Evolutionary conservation across 2,113 vertebrate genomes (phyloP).

Genomic region (Rhinoptilus africanus): DNA sequence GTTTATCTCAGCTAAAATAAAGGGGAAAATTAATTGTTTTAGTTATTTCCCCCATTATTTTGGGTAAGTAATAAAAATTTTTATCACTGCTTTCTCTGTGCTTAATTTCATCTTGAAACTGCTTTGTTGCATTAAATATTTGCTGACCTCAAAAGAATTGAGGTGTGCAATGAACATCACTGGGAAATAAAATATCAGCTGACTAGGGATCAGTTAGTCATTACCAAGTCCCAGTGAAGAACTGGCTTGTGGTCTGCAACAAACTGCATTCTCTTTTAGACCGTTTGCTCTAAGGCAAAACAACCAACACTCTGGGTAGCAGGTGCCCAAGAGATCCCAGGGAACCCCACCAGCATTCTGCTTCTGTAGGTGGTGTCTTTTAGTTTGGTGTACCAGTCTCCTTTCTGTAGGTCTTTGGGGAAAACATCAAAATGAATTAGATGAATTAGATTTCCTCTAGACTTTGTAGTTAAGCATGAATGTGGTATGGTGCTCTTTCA

Average conservation of each 20-base stretch:
- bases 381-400: not conserved
- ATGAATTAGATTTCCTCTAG: not conserved
- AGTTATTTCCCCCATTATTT: not conserved
- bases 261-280: not conserved
- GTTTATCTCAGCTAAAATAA: not conserved
- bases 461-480: not conserved
- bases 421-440: not conserved
- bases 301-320: not conserved
- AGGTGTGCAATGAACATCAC: not conserved
- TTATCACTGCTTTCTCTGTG: not conserved
- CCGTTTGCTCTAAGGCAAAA: not conserved
- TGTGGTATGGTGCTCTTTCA: not conserved
- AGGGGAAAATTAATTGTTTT: not conserved
- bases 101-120: not conserved
- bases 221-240: not conserved
- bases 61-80: not conserved
- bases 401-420: not conserved
- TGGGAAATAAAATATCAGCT: not conserved
- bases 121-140: not conserved
- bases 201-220: not conserved
- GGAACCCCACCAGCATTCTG: not conserved
- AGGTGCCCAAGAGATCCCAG: rapidly evolving
- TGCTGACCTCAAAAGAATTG: not conserved
- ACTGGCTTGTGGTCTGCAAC: not conserved
- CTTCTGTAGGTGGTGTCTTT: not conserved